These are phyloP conservation scores for Cinclus cinclus DNA, from an alignment of 2,113 vertebrate species.

Conservation along the genomic window DNA sequence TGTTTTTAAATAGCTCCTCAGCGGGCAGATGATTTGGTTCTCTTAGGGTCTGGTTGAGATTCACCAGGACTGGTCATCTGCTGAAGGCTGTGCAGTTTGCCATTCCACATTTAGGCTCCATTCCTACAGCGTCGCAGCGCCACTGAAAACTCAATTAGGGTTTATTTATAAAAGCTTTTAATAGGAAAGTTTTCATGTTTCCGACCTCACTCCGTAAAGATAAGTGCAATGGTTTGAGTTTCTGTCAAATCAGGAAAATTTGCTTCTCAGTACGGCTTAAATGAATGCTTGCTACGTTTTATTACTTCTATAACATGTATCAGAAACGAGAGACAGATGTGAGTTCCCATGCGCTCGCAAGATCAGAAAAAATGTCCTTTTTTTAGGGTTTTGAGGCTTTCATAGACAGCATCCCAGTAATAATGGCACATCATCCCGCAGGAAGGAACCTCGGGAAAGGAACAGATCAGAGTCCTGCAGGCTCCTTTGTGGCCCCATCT, in stretches of 20 bases:
- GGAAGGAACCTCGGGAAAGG: neutral
- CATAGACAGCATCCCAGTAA: neutral
- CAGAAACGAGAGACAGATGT: neutral
- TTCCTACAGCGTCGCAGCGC: neutral
- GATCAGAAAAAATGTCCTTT: neutral
- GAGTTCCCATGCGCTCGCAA: neutral
- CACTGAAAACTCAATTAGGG: neutral
- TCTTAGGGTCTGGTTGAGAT: neutral
- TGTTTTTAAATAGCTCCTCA: slow-evolving; percentile 6
- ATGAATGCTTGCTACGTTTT: neutral
- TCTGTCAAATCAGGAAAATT: neutral
- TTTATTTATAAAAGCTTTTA: neutral
- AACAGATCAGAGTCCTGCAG: neutral
- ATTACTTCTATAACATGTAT: neutral
- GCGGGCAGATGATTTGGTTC: neutral
- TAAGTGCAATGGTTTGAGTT: neutral
- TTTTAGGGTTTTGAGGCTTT: neutral
- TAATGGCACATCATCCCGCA: neutral
- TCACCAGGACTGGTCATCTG: neutral
- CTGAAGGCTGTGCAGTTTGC: neutral
- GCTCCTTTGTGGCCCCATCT: neutral
- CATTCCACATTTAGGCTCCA: neutral
- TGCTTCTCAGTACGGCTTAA: neutral
- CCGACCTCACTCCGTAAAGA: neutral
- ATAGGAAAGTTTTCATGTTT: neutral